These are phyloP conservation scores for Glaucomys volans DNA, from an alignment of 2,113 vertebrate genomes.

Conservation along the genomic window DNA sequence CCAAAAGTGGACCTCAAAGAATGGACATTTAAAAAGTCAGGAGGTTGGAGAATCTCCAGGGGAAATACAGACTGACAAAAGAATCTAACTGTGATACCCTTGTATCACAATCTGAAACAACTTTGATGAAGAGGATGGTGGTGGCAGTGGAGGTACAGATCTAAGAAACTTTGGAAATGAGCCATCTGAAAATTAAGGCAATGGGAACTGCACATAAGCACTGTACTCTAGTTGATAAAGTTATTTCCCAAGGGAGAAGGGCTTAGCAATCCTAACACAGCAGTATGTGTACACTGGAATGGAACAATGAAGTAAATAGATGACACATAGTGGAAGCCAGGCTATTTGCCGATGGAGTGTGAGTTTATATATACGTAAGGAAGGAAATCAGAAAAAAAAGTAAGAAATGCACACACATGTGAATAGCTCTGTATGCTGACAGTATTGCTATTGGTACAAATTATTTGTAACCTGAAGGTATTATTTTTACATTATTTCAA, in stretches of 20 bases:
- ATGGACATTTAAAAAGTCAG: not conserved
- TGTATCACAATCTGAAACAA: not conserved
- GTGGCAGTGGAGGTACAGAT: not conserved
- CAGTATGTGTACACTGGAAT: not conserved
- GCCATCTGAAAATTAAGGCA: not conserved
- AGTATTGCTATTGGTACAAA: not conserved
- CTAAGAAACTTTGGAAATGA: not conserved
- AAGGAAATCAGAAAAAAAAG: not conserved
- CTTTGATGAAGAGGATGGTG: not conserved
- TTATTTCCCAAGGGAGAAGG: not conserved
- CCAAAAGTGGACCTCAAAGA: not conserved
- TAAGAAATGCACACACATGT: not conserved
- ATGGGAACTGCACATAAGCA: not conserved
- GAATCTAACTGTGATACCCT: not conserved
- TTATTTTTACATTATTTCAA: constrained; percentile 7
- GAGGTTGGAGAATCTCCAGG: not conserved
- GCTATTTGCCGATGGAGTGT: not conserved
- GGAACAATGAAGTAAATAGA: not conserved
- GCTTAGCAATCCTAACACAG: not conserved
- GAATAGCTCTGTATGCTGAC: not conserved
- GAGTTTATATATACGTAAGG: not conserved
- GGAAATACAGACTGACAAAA: not conserved
- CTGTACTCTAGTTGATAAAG: not conserved
- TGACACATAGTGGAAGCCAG: not conserved
- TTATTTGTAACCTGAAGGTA: not conserved